Evolutionary conservation across 1,140 invertebrate species (phyloP).

Genomic region (Neodiprion virginianus): DNA sequence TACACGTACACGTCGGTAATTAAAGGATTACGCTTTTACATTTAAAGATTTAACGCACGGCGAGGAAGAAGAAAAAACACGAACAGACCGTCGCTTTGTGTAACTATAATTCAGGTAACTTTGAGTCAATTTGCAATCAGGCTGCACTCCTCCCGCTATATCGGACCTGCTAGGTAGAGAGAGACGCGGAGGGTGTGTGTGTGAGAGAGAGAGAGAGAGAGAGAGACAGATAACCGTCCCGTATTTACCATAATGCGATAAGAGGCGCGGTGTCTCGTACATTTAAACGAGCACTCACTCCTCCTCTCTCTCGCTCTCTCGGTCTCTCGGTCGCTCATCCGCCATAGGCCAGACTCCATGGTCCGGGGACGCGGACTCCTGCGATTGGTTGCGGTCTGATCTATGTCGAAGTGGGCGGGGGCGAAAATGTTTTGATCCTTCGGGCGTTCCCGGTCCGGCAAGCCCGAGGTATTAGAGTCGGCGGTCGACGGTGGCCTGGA

Average conservation of each 20-base stretch:
- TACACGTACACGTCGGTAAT: no score
- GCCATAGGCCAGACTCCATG: neutral
- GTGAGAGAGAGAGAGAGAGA: neutral
- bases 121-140: slow-evolving; percentile 58
- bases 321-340: neutral
- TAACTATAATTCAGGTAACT: slow-evolving; percentile 44
- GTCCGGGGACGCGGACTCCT: neutral
- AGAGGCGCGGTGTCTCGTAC: slow-evolving; percentile 52
- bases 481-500: no score
- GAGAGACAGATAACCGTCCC: slow-evolving; percentile 10
- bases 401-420: neutral
- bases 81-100: no score
- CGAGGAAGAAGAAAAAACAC: slow-evolving; percentile 35
- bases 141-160: slow-evolving; percentile 28
- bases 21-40: no score
- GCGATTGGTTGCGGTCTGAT: slow-evolving; percentile 10
- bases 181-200: neutral
- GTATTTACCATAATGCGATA: slow-evolving; percentile 59
- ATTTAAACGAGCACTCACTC: slow-evolving; percentile 48
- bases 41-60: slow-evolving; percentile 35
- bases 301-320: slow-evolving; percentile 22
- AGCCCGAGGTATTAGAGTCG: no score
- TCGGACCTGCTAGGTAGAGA: neutral
- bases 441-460: no score
- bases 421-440: no score